A percentile compares a stretch with the other conserved stretches of the same genome.
These are phyloP conservation scores for Australoheros facetus DNA, from an alignment of 2,797 vertebrate genomes.

Conservation along the genomic window DNA sequence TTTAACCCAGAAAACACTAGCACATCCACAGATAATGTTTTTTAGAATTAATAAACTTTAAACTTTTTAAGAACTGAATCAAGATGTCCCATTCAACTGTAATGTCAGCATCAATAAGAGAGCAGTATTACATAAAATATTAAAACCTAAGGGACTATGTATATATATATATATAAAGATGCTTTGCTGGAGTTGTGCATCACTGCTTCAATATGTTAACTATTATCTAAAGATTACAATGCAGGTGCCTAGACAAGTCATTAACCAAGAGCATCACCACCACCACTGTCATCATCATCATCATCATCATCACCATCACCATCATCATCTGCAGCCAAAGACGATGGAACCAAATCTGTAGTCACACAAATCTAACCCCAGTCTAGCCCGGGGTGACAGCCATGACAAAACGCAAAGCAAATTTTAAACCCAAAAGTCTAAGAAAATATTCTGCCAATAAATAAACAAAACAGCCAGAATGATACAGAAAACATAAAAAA, in stretches of 20 bases:
- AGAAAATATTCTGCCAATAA: conserved; percentile 44
- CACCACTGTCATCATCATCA: conserved; percentile 14
- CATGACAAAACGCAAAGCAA: conserved; percentile 37
- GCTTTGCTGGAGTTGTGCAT: conserved; percentile 61
- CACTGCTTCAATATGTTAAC: conserved; percentile 21
- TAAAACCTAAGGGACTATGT: too few species aligned
- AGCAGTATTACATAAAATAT: not conserved
- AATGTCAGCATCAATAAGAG: not conserved
- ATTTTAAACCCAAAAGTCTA: conserved; percentile 35
- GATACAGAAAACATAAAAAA: conserved; percentile 20
- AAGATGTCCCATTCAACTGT: not conserved
- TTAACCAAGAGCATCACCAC: conserved; percentile 79
- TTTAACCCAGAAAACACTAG: conserved; percentile 1
- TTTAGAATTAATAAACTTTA: not conserved
- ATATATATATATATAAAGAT: too few species aligned
- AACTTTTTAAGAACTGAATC: not conserved
- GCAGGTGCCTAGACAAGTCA: conserved; percentile 91
- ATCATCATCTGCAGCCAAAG: conserved; percentile 91
- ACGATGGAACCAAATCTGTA: conserved; percentile 86
- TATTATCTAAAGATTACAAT: conserved; percentile 75
- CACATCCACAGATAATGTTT: not conserved
- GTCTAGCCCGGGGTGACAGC: conserved; percentile 67
- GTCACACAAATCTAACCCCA: conserved; percentile 64
- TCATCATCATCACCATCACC: conserved; percentile 82
- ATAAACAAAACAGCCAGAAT: conserved; percentile 35